Evolutionary conservation across 2,797 vertebrate genomes (phyloP).

Genomic region (Enteromius treurensis): DNA sequence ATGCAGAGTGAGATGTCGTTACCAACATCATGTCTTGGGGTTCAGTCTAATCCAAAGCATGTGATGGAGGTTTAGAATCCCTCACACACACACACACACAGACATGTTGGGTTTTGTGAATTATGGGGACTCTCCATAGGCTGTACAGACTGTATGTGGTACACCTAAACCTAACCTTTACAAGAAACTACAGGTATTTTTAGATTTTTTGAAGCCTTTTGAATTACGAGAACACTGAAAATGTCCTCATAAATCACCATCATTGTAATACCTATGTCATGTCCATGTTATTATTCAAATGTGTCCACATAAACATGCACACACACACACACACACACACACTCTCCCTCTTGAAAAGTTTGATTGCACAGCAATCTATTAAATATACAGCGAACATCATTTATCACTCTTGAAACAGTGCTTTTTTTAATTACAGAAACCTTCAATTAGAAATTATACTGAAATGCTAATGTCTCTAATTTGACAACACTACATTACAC

Average conservation of each 20-base stretch:
- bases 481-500: background rate
- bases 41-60: constrained; percentile 53
- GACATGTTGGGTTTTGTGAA: too few species aligned
- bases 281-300: too few species aligned
- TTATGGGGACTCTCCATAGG: too few species aligned
- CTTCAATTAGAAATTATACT: background rate
- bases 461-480: background rate
- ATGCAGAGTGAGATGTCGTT: constrained; percentile 13
- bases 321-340: background rate
- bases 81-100: background rate
- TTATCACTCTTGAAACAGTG: background rate
- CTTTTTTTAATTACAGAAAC: background rate
- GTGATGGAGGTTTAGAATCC: constrained; percentile 44
- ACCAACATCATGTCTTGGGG: constrained; percentile 35
- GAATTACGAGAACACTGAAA: too few species aligned
- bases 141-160: too few species aligned
- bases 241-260: too few species aligned
- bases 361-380: background rate
- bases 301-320: too few species aligned
- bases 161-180: too few species aligned
- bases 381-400: background rate
- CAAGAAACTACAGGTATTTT: too few species aligned
- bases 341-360: too few species aligned
- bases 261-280: too few species aligned
- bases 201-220: too few species aligned